Conservation (phyloP, 2,113 vertebrate species). For the Percina caprodes region DNA sequence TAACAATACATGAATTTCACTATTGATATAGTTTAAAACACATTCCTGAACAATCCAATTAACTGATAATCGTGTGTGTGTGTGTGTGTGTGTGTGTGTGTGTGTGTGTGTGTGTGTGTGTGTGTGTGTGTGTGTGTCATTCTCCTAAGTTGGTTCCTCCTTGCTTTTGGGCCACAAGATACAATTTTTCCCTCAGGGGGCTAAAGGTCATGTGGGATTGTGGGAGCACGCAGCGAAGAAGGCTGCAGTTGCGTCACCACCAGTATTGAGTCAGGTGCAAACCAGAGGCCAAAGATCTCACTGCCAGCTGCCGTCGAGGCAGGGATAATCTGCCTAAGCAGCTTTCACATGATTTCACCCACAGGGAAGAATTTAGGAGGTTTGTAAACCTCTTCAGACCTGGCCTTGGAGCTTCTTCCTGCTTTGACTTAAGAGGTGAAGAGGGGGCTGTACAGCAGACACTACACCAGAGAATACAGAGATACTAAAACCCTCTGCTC, state of each 20-base stretch:
- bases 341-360: conserved; percentile 82
- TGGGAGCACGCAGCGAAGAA: conserved; percentile 59
- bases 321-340: conserved; percentile 83
- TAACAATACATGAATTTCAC: not conserved
- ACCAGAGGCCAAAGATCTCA: conserved; percentile 66
- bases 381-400: conserved; percentile 78
- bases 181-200: conserved; percentile 54
- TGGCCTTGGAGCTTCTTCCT: conserved; percentile 68
- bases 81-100: not conserved
- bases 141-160: conserved; percentile 19
- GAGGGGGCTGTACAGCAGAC: conserved; percentile 49
- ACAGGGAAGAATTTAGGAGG: conserved; percentile 76
- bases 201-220: conserved; percentile 78
- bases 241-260: conserved; percentile 75
- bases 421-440: conserved; percentile 64
- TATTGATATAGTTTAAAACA: conserved; percentile 9
- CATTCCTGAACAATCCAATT: not conserved
- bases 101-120: conserved; percentile 5
- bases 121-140: conserved; percentile 8
- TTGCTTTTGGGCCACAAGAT: conserved; percentile 37
- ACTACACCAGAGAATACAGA: conserved; percentile 40
- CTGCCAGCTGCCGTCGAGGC: conserved; percentile 77
- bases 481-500: not conserved
- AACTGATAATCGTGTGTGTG: not conserved
- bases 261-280: conserved; percentile 79